phyloP scores from a whole-genome alignment of 2,113 vertebrate genomes.

The Cottus gobio region DNA sequence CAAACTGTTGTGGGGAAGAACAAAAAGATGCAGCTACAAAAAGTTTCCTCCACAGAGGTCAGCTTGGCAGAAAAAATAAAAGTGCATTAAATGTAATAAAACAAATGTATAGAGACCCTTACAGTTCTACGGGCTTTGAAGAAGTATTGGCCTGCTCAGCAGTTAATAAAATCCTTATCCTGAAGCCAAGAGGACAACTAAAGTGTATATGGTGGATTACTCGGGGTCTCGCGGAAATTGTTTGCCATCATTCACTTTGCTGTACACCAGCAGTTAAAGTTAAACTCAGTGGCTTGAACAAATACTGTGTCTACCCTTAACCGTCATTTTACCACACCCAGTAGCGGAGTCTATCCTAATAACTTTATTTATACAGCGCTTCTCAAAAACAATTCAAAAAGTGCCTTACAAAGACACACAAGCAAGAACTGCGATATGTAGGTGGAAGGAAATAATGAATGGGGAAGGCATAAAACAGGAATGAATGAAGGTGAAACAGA shows the following conservation, averaged over 20 bases:
- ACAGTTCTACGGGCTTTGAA: neutral
- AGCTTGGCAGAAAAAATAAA: neutral
- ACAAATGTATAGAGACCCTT: neutral
- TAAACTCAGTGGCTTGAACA: neutral
- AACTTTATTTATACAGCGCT: neutral
- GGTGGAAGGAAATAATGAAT: neutral
- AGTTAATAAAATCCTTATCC: constrained; percentile 2
- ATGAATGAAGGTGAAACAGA: neutral
- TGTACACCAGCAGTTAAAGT: neutral
- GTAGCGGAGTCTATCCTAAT: neutral
- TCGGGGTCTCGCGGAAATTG: neutral
- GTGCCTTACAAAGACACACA: neutral
- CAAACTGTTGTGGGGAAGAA: no score
- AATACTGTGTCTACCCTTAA: neutral
- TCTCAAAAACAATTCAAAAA: neutral
- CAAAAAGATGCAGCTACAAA: neutral
- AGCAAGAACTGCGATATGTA: neutral
- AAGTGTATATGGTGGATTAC: neutral
- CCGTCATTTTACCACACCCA: neutral
- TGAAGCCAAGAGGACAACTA: neutral
- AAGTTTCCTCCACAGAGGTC: neutral
- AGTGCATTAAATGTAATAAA: neutral
- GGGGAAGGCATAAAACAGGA: neutral
- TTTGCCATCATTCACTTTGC: neutral
- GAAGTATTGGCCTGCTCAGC: neutral